These are phyloP conservation scores for Beris chalybata DNA, from an alignment of 2,888 invertebrate genomes.

Conservation along the genomic window DNA sequence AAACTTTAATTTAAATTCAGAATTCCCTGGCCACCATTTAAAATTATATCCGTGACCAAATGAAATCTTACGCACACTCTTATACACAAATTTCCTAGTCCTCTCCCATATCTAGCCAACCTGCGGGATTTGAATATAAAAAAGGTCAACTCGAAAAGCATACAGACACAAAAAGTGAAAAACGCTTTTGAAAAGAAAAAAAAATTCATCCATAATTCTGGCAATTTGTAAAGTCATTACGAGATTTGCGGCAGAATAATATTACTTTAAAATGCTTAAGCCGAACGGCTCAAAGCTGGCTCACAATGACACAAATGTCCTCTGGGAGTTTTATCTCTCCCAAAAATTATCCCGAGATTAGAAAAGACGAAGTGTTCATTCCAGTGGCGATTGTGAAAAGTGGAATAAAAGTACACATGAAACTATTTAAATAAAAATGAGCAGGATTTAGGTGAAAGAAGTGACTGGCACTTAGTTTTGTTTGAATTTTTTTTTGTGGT, in stretches of 20 bases:
- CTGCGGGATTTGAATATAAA: not conserved
- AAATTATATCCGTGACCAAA: no score
- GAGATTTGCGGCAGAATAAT: conserved; percentile 13
- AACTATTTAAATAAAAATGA: no score
- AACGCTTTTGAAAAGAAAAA: not conserved
- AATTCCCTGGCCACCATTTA: no score
- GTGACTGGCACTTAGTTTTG: no score
- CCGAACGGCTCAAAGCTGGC: not conserved
- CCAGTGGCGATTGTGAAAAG: no score
- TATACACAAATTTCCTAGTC: not conserved
- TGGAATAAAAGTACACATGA: no score
- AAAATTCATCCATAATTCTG: not conserved
- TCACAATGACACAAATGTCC: not conserved
- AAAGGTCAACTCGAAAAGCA: not conserved
- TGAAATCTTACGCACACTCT: no score
- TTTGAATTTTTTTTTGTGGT: no score
- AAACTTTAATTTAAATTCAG: no score
- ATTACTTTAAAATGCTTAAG: conserved; percentile 1
- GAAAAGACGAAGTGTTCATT: conserved; percentile 5
- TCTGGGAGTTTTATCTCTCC: not conserved
- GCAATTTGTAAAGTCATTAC: conserved; percentile 15
- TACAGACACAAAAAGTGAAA: not conserved
- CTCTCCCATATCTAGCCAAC: not conserved
- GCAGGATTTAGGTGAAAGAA: no score
- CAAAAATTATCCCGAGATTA: not conserved